Evolutionary conservation across 2,113 vertebrate genomes (phyloP).

Genomic region (Dromiciops gliroides): DNA sequence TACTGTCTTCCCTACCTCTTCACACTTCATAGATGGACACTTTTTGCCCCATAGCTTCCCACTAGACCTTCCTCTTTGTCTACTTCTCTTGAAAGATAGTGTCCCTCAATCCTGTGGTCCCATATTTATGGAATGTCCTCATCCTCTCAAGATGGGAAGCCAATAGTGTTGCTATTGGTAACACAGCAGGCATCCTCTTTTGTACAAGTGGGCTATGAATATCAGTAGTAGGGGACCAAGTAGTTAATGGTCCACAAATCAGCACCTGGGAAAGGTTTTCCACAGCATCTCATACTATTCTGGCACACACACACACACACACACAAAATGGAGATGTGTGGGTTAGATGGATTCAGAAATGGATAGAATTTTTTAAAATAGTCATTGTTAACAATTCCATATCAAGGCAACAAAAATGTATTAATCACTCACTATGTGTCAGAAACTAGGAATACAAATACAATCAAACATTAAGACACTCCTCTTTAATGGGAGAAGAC

Average conservation of each 20-base stretch:
- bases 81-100: not conserved
- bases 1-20: not conserved
- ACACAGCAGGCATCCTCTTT: not conserved
- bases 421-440: not conserved
- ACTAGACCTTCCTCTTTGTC: not conserved
- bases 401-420: not conserved
- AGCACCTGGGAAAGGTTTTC: not conserved
- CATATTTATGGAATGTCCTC: not conserved
- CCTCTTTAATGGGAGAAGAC: not conserved
- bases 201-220: not conserved
- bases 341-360: not conserved
- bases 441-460: not conserved
- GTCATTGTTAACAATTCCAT: not conserved
- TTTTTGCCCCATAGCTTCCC: not conserved
- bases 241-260: not conserved
- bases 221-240: not conserved
- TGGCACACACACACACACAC: too few relatives aligned
- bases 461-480: not conserved
- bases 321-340: not conserved
- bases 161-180: not conserved
- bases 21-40: not conserved
- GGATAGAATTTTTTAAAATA: not conserved
- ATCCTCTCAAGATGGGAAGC: not conserved
- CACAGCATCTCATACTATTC: not conserved
- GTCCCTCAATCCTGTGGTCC: not conserved